Percentiles rank a stretch among this genome's conserved stretches.
These are phyloP conservation scores for Acrocephalus kingi DNA, from an alignment of 2,113 vertebrate species.

Conservation along the genomic window DNA sequence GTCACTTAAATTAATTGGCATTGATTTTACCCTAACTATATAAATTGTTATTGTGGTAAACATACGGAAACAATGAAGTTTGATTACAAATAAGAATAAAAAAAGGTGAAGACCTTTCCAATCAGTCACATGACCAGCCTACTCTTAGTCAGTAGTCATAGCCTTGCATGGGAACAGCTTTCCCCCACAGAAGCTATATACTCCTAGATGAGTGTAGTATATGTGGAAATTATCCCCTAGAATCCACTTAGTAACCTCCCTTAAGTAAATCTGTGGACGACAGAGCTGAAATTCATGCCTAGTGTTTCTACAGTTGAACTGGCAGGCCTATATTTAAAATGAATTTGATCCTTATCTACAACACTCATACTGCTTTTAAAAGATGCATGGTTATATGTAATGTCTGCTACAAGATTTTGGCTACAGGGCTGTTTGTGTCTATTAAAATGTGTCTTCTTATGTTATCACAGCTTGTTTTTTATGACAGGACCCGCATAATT, in stretches of 20 bases:
- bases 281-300: neutral
- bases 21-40: neutral
- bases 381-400: neutral
- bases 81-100: neutral
- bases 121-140: neutral
- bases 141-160: neutral
- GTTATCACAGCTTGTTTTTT: neutral
- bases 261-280: neutral
- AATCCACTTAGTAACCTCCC: neutral
- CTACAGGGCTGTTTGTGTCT: neutral
- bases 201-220: neutral
- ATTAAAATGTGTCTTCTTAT: neutral
- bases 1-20: neutral
- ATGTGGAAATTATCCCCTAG: neutral
- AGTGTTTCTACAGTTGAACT: neutral
- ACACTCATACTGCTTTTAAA: neutral
- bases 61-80: neutral
- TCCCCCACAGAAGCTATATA: accelerated
- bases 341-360: neutral
- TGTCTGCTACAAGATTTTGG: neutral
- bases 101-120: neutral
- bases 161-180: neutral
- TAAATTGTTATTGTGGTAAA: neutral
- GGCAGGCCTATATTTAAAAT: neutral
- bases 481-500: neutral